Conservation (phyloP, 2,888 invertebrate genomes). For the Acleris cristana region DNA sequence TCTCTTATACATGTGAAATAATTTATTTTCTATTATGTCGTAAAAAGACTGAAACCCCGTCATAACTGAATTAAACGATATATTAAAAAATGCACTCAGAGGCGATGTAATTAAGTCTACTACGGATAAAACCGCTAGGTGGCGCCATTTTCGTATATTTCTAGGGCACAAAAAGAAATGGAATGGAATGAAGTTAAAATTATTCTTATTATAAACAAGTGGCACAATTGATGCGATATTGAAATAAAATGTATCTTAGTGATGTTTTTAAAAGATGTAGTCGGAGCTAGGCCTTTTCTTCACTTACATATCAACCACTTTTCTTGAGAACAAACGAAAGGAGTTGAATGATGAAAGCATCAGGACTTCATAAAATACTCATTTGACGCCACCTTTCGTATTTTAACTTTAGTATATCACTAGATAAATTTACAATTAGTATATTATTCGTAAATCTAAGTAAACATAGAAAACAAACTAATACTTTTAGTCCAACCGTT, state of each 20-base stretch:
- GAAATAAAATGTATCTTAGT: too few relatives aligned
- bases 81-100: slow-evolving; percentile 3
- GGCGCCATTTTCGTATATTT: too few relatives aligned
- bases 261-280: too few relatives aligned
- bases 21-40: neutral
- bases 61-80: neutral
- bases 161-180: too few relatives aligned
- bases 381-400: neutral
- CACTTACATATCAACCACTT: too few relatives aligned
- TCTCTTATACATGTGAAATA: slow-evolving; percentile 24
- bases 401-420: slow-evolving; percentile 1
- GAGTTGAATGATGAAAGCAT: too few relatives aligned
- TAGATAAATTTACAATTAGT: neutral
- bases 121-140: neutral
- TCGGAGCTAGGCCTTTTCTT: too few relatives aligned
- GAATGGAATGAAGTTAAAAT: too few relatives aligned
- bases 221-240: too few relatives aligned
- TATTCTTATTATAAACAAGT: too few relatives aligned
- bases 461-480: slow-evolving; percentile 36
- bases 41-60: slow-evolving; percentile 9
- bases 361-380: too few relatives aligned
- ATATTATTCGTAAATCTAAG: slow-evolving; percentile 20
- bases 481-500: slow-evolving; percentile 37
- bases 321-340: too few relatives aligned
- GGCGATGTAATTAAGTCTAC: neutral